Evolutionary conservation across 2,113 vertebrate species (phyloP), one percentile per base, ranked within the genome.

Genomic region (Plectropomus leopardus): DNA sequence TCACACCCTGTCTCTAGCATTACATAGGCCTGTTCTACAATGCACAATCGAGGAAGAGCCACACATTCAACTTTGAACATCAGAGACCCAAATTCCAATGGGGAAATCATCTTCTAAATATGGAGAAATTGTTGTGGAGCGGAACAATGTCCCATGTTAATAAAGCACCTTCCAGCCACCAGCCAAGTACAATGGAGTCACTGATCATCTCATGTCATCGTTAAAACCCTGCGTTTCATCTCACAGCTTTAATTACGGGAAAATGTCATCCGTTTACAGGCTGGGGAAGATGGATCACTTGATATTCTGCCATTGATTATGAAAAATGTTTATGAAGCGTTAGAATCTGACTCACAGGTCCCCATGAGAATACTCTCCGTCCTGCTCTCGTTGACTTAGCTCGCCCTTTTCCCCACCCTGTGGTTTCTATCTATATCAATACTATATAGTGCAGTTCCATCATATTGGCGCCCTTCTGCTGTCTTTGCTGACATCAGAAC

Each of bases 221-320:
- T 90, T 92, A 88, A 91, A 92, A 79, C 64, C 76, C 80, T 24
- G 54, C 44, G 72, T 86, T 86, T 88, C 80, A 80, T 84, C 87
- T 90, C 80, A 55, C 72, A 58, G 84, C 82, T 89, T 84, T 88
- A 88, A 92, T 92, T 93, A 91, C 87, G 78, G 82, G 79, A 86
- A 86, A 89, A 92, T 89, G 89, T 85, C 91, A 91, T 78, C 9
- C 73, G 64, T 85, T 88, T 86, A 82, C 86, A 84, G 76, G 70
- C 76, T 65, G 44, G 72, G 71, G 74, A 92, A 92, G 91, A 94
- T 81, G 80, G 89, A 93, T 92, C 54, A 51, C 84, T 86, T 84
- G 81, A 90, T 91, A 83, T 90, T 91, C 89, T 45, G 65, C 57
- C 67, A 78, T 79, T 90, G 90, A 92, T 90, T 89, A 87, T 82